These are phyloP conservation scores for Folsomia manolachei DNA, from an alignment of 2,888 invertebrate genomes.

Conservation along the genomic window DNA sequence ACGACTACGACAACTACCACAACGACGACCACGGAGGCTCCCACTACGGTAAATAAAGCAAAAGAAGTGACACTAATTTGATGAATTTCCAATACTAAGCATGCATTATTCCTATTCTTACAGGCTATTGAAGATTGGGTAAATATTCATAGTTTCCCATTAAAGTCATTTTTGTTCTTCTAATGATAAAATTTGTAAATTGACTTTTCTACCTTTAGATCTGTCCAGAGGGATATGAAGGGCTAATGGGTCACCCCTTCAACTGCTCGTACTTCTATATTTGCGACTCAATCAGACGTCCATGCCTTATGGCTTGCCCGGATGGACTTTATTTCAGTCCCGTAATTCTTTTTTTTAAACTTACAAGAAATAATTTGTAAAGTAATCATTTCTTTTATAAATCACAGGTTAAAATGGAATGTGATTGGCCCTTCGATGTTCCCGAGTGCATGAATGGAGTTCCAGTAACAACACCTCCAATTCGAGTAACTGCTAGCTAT, in stretches of 20 bases:
- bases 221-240: not conserved
- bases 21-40: not conserved
- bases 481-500: too few relatives aligned
- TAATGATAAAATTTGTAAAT: too few relatives aligned
- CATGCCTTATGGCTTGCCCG: not conserved
- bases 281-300: not conserved
- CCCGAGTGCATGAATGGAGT: too few relatives aligned
- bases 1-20: not conserved
- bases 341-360: not conserved
- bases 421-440: not conserved
- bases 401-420: not conserved
- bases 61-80: too few relatives aligned
- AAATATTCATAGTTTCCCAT: not conserved
- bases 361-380: too few relatives aligned
- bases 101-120: too few relatives aligned
- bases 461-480: too few relatives aligned
- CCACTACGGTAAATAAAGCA: not conserved
- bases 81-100: too few relatives aligned
- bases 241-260: not conserved
- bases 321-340: not conserved
- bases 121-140: not conserved
- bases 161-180: too few relatives aligned
- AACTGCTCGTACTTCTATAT: not conserved
- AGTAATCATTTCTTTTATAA: not conserved
- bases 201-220: not conserved